These are phyloP conservation scores for Rhinolophus ferrumequinum DNA, from an alignment of 2,113 vertebrate genomes.

Conservation along the genomic window DNA sequence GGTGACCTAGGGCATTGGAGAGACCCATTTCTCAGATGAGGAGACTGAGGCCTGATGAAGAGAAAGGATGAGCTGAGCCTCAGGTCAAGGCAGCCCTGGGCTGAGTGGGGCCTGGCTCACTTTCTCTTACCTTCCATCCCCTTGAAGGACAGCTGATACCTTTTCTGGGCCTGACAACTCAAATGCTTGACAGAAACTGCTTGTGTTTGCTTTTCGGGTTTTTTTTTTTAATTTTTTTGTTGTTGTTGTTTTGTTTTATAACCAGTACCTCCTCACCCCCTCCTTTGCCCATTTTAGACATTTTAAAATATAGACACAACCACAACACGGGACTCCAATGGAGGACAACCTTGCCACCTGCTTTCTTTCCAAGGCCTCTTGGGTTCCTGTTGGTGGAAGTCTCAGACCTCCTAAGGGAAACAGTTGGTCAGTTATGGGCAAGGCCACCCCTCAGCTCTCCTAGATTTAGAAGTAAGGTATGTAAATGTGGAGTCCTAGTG, in stretches of 20 bases:
- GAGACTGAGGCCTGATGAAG: neutral
- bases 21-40: neutral
- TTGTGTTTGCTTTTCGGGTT: neutral
- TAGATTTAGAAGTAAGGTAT: neutral
- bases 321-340: fast-evolving
- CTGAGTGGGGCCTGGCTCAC: neutral
- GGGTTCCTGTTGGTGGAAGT: neutral
- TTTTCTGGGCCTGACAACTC: neutral
- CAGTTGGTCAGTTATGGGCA: too few species aligned
- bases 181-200: neutral
- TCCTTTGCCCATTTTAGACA: neutral
- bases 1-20: neutral
- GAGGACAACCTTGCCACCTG: neutral
- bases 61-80: neutral
- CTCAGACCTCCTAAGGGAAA: neutral
- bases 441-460: neutral
- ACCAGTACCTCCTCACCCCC: neutral
- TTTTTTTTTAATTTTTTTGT: too few species aligned
- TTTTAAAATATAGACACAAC: neutral
- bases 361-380: neutral
- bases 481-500: neutral
- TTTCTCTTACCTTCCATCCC: neutral
- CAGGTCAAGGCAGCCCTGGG: neutral
- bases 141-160: neutral
- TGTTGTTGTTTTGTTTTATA: too few species aligned